phyloP scores from a whole-genome alignment of 2,797 vertebrate species.

The Bucorvus abyssinicus region DNA sequence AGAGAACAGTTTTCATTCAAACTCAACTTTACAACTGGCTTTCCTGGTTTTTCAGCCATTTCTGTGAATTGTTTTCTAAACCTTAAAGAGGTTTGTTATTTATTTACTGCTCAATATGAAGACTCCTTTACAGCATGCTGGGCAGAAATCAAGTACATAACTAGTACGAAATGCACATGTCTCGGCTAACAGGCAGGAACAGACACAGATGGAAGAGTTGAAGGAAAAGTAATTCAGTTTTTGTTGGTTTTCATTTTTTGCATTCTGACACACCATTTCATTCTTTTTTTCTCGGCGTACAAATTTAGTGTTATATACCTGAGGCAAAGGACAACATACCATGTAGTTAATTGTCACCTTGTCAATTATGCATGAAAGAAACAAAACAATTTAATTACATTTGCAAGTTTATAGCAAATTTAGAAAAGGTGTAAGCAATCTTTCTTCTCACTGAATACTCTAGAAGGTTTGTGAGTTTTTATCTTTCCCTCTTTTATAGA shows the following conservation, averaged over 20 bases:
- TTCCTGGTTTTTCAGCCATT: neutral
- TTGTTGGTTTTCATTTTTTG: neutral
- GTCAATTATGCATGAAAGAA: constrained; percentile 55
- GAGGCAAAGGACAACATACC: constrained; percentile 35
- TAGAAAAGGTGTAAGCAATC: neutral
- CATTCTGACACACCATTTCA: neutral
- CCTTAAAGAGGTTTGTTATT: neutral
- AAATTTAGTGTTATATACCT: constrained; percentile 13
- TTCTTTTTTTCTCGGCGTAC: neutral
- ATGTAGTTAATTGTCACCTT: constrained; percentile 30
- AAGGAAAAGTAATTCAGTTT: neutral
- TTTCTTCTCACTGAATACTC: neutral
- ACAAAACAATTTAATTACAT: constrained; percentile 35
- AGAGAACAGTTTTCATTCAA: neutral
- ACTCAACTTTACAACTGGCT: neutral
- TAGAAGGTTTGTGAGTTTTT: neutral
- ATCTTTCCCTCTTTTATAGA: neutral
- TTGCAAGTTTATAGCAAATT: neutral
- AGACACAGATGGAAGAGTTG: neutral
- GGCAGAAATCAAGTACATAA: neutral
- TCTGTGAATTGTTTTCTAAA: neutral
- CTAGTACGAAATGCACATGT: neutral
- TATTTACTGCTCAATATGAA: neutral
- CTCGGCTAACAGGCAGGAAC: neutral
- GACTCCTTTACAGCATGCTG: neutral